Base-by-base conservation (phyloP, 2,888 invertebrate genomes). In the Tenthredo scrophulariae region DNA sequence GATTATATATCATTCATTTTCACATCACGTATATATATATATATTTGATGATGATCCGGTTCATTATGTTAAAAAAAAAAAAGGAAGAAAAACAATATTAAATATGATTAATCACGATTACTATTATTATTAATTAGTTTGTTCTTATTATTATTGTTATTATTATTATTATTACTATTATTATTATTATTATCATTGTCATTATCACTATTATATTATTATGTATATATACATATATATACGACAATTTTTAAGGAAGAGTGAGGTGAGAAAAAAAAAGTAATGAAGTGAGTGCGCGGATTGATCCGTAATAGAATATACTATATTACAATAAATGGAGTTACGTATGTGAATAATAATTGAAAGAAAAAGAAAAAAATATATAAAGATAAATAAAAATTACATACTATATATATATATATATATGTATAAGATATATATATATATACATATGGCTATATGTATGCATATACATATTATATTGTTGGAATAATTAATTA, bases 81-180 rank as follows among this genome's bases (percentile, higher is more conserved):
- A 15, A 15, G n/a, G n/a, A 46, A 46, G 10, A n/a, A 18, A 18
- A 50, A 54, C 54, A 54, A 54, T 54, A 54, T 54, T 54, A n/a
- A 54, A n/a, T 54, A 54, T 54, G 54, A 54, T 54, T n/a, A 54
- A 74, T 74, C 40, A 37, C 26, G 26, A 74, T 74, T 33, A 74
- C 22, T 43, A 43, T 37, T 22, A 74, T 37, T 74, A 37, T 74
- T 33, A 22, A 74, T 74, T 74, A 43, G 22, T 33, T 40, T 37
- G 15, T 18, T 15, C n/a, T 43, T 10, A 37, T 37, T 37, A 29
- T 65, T 29, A 26, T 65, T 13, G 5, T 26, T 62, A 65, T 65
- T 29, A 15, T 65, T 29, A 65, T 65, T 65, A 65, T 65, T 65
- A 29, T 65, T 13, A 26, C 26, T 65, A 65, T 65, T 29, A 65